Percentiles rank a stretch among this genome's conserved stretches.
These are phyloP conservation scores for Oscheius onirici DNA, from an alignment of 2,888 invertebrate genomes.

Conservation along the genomic window DNA sequence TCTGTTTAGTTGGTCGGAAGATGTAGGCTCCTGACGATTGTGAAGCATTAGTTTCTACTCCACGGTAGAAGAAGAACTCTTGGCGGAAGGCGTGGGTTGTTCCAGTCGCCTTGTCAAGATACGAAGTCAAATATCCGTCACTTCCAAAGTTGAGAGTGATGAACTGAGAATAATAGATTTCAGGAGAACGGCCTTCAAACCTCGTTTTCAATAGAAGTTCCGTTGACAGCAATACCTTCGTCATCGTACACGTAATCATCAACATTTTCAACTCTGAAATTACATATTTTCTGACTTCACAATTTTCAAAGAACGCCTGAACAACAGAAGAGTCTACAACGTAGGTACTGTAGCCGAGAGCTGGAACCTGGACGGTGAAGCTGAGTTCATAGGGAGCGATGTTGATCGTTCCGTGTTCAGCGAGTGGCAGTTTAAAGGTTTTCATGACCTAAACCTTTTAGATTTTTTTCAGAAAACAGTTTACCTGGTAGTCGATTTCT, in stretches of 20 bases:
- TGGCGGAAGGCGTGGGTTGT: slow-evolving; percentile 75
- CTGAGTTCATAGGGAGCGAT: slow-evolving; percentile 37
- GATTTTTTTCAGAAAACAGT: neutral
- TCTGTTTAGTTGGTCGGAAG: slow-evolving; percentile 73
- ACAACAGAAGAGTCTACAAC: slow-evolving; percentile 30
- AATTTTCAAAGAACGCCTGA: slow-evolving; percentile 2
- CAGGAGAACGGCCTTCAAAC: neutral
- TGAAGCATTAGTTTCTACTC: slow-evolving; percentile 75
- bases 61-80: slow-evolving; percentile 80
- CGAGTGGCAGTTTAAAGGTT: slow-evolving; percentile 48
- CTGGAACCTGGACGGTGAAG: slow-evolving; percentile 36
- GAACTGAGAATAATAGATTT: slow-evolving; percentile 69
- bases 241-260: slow-evolving; percentile 28
- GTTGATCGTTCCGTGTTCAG: slow-evolving; percentile 38
- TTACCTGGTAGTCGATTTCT: slow-evolving; percentile 32
- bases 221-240: neutral
- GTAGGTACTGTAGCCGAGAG: slow-evolving; percentile 50
- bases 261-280: slow-evolving; percentile 7
- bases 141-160: slow-evolving; percentile 76
- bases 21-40: slow-evolving; percentile 93
- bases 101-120: slow-evolving; percentile 72
- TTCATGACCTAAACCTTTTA: slow-evolving; percentile 41
- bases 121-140: slow-evolving; percentile 76
- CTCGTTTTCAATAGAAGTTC: slow-evolving; percentile 20
- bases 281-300: neutral